Percentiles rank a stretch among this genome's conserved stretches.
Evolutionary conservation across 2,888 invertebrate species (phyloP).

Genomic region (Ectobius pallidus): DNA sequence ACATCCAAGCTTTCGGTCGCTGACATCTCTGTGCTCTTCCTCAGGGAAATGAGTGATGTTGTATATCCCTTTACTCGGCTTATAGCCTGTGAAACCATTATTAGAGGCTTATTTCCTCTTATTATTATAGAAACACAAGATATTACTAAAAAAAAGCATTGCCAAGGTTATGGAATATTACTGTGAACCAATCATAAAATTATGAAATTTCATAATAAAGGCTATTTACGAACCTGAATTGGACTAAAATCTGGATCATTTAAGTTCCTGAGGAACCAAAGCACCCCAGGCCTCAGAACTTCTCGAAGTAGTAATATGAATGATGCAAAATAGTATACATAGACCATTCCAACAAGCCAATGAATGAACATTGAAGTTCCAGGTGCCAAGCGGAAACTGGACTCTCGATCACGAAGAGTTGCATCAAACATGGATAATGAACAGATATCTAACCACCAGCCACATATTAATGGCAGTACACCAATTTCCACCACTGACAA

Average conservation of each 20-base stretch:
- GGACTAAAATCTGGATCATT: slow-evolving; percentile 99
- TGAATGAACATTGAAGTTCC: slow-evolving; percentile 98
- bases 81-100: too few relatives aligned
- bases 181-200: too few relatives aligned
- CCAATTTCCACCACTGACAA: slow-evolving; percentile 97
- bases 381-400: slow-evolving; percentile 87
- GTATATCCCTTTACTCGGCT: too few relatives aligned
- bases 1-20: too few relatives aligned
- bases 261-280: slow-evolving; percentile 97
- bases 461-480: slow-evolving; percentile 93
- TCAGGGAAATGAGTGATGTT: too few relatives aligned
- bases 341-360: slow-evolving; percentile 99
- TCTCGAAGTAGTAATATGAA: slow-evolving; percentile 92
- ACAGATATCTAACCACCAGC: slow-evolving; percentile 99
- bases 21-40: too few relatives aligned
- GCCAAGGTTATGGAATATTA: too few relatives aligned
- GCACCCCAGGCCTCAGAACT: slow-evolving; percentile 92
- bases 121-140: too few relatives aligned
- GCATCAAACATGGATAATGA: slow-evolving; percentile 92
- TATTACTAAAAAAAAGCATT: too few relatives aligned
- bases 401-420: slow-evolving; percentile 83
- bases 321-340: slow-evolving; percentile 98
- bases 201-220: too few relatives aligned
- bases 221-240: too few relatives aligned
- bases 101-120: too few relatives aligned